Percentiles rank a stretch among this genome's conserved stretches.
Conservation (phyloP, 2,113 vertebrate genomes). For the Panurus biarmicus region DNA sequence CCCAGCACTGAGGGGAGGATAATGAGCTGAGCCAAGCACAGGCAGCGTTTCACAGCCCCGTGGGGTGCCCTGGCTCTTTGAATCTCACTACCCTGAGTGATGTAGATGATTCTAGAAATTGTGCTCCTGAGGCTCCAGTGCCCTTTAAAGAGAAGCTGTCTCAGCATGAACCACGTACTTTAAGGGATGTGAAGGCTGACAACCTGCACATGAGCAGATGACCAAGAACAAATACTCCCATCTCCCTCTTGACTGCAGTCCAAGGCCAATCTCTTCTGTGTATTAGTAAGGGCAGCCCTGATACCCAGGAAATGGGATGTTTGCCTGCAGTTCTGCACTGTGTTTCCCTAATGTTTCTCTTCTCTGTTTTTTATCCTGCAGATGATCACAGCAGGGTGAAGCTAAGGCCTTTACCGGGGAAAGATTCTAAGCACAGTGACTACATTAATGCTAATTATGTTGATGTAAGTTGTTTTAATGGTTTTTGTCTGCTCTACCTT, state of each 20-base stretch:
- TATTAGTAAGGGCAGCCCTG: neutral
- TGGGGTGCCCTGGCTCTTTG: neutral
- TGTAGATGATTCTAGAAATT: neutral
- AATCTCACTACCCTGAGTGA: neutral
- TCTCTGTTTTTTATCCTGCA: constrained; percentile 50
- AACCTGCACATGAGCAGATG: neutral
- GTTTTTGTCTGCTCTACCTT: neutral
- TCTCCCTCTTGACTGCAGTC: neutral
- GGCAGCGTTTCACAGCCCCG: neutral
- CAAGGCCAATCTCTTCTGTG: neutral
- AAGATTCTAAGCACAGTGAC: constrained; percentile 98
- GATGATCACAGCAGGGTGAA: constrained; percentile 99
- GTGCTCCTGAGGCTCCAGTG: neutral
- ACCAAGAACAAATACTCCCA: neutral
- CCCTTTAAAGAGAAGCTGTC: neutral
- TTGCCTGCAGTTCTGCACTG: neutral
- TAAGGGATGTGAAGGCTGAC: neutral
- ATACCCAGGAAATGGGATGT: neutral
- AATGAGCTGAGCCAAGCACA: neutral
- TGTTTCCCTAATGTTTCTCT: neutral
- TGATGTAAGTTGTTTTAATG: constrained; percentile 81
- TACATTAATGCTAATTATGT: constrained; percentile 99
- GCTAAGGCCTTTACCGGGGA: constrained; percentile 90
- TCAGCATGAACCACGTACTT: rapidly evolving
- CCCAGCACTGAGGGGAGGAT: neutral